Conservation (phyloP, 2,113 vertebrate species). For the Oxygymnocypris stewartii region DNA sequence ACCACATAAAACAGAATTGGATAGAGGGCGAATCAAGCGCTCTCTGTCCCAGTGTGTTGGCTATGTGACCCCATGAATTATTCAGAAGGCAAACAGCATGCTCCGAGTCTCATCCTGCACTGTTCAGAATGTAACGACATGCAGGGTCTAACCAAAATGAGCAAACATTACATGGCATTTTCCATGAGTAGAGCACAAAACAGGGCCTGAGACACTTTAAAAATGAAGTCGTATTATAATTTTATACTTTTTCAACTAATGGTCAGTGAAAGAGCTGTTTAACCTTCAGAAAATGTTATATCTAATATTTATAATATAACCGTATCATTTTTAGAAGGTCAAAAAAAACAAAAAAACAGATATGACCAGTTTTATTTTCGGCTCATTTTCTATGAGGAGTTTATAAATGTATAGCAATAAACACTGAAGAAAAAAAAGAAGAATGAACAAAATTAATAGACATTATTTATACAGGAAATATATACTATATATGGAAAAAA, state of each 20-base stretch:
- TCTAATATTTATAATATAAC: neutral
- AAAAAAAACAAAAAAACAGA: neutral
- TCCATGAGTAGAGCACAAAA: neutral
- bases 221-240: neutral
- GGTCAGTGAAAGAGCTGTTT: neutral
- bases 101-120: slow-evolving; percentile 15
- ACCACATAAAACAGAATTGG: slow-evolving; percentile 66
- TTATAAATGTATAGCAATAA: neutral
- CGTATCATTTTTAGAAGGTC: too few relatives aligned
- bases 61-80: slow-evolving; percentile 68
- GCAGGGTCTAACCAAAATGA: neutral
- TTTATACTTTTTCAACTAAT: neutral
- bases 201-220: neutral
- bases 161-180: neutral
- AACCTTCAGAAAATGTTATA: neutral
- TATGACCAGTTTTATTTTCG: too few relatives aligned
- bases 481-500: too few relatives aligned
- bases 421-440: too few relatives aligned
- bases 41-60: slow-evolving; percentile 56
- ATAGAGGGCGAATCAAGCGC: slow-evolving; percentile 63
- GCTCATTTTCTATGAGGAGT: neutral
- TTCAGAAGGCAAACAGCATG: slow-evolving; percentile 57
- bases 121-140: slow-evolving; percentile 12
- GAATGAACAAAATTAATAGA: too few relatives aligned
- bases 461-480: too few relatives aligned